Evolutionary conservation across 1,140 invertebrate species (phyloP).

Genomic region (Psix sp.): DNA sequence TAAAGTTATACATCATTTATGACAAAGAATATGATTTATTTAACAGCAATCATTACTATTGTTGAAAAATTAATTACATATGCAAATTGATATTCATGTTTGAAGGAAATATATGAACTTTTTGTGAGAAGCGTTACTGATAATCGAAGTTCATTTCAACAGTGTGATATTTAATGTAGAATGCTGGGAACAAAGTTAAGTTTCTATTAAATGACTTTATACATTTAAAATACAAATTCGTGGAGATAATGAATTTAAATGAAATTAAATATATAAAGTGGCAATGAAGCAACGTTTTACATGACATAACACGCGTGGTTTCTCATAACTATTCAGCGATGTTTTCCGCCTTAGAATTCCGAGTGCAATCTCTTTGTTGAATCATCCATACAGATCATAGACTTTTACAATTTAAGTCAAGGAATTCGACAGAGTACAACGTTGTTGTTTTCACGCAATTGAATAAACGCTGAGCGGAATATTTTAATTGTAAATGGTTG

Average conservation of each 20-base stretch:
- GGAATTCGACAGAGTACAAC: neutral
- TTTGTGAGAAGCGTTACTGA: too few relatives aligned
- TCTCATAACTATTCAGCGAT: slow-evolving; percentile 41
- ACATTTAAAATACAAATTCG: slow-evolving; percentile 48
- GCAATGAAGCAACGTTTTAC: slow-evolving; percentile 38
- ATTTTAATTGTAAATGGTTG: too few relatives aligned
- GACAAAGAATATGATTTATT: too few relatives aligned
- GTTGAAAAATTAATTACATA: too few relatives aligned
- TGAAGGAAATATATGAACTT: too few relatives aligned
- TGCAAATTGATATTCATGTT: too few relatives aligned
- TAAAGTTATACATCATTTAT: too few relatives aligned
- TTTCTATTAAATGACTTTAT: slow-evolving; percentile 33
- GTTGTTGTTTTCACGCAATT: neutral
- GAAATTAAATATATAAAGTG: slow-evolving; percentile 30
- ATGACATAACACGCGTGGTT: slow-evolving; percentile 14
- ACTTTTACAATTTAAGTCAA: slow-evolving; percentile 21
- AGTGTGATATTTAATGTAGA: too few relatives aligned
- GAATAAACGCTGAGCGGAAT: too few relatives aligned
- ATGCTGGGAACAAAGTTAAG: too few relatives aligned
- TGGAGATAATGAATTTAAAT: slow-evolving; percentile 45
- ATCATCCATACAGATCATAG: slow-evolving; percentile 36
- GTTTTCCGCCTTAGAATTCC: slow-evolving; percentile 29
- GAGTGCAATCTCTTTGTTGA: slow-evolving; percentile 21
- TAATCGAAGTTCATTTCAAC: too few relatives aligned
- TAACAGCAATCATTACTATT: too few relatives aligned